Percentiles rank a stretch among this genome's conserved stretches.
These are phyloP conservation scores for mouse (Mus musculus) DNA, from an alignment of 2,113 vertebrate species.

Conservation along the genomic window DNA sequence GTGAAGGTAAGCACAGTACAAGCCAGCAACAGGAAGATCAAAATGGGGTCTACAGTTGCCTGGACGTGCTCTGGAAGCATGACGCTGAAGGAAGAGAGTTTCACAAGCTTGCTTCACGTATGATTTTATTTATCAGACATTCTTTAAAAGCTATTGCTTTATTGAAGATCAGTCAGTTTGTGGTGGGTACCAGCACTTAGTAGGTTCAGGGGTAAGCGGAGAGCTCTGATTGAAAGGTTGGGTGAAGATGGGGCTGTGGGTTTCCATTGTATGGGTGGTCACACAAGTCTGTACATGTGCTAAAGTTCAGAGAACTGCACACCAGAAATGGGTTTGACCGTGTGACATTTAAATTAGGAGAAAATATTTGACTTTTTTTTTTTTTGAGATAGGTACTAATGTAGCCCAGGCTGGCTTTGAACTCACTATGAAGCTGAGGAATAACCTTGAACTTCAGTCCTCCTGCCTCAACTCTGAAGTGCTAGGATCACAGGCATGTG, in stretches of 20 bases:
- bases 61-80: not conserved
- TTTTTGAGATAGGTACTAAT: too few relatives aligned
- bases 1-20: not conserved
- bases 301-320: not conserved
- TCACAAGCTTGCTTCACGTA: not conserved
- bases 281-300: not conserved
- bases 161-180: too few relatives aligned
- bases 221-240: too few relatives aligned
- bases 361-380: not conserved
- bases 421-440: not conserved
- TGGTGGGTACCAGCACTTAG: fast-evolving
- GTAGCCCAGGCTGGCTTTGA: not conserved
- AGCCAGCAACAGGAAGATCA: not conserved
- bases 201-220: fast-evolving
- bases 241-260: too few relatives aligned
- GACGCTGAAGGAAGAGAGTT: not conserved
- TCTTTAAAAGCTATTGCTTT: not conserved
- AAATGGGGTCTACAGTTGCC: not conserved
- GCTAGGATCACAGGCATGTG: not conserved
- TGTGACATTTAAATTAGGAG: not conserved
- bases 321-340: not conserved
- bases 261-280: not conserved
- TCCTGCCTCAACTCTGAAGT: not conserved
- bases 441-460: not conserved
- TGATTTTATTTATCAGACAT: not conserved